Evolutionary conservation across 2,797 vertebrate species (phyloP), one percentile per base, ranked within the genome.

Genomic region (Ara ararauna): DNA sequence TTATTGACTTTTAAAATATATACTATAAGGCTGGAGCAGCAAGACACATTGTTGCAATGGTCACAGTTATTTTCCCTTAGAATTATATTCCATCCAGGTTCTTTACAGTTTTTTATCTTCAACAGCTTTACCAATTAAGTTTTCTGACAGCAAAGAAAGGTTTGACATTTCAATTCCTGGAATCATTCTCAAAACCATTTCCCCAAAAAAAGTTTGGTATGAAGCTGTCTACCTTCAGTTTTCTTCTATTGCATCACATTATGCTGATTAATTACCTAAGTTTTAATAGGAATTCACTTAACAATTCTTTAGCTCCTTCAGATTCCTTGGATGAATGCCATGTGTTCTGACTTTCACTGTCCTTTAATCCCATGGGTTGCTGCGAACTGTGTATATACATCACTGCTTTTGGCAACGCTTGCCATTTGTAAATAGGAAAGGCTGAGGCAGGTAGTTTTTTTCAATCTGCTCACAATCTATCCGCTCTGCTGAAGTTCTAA

Each of bases 191-290:
- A 86, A 54, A 86, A 78, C 42, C 38, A 72, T 68, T 94, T 90
- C 26, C 48, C 40, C 73, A 47, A 38, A 77, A 80, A 81, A 8
- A 13, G 70, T 81, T 94, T 50, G 61, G 34, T 58, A 54, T 24
- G 11, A 75, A 90, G 38, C 27, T 70, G 48, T 22, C 65, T 74
- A 58, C 51, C 48, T 91, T 82, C 66, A 78, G 44, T 47, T 83
- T 96, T 90, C 64, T 73, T 85, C 90, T 78, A 20, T 40, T 81
- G 82, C 67, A 90, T 42, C 72, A 62, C 50, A 76, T 88, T 86
- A 90, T 95, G n/a, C 83, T 90, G 93, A 96, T 94, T 92, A 95
- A 95, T 81, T 84, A 73, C 83, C 42, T 47, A 72, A 42, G 30
- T 94, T 94, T 87, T 93, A 93, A 94, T 76, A 68, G 70, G 73